Percentiles rank a stretch among this genome's conserved stretches.
Evolutionary conservation across 2,113 vertebrate genomes (phyloP).

Genomic region (Odocoileus virginianus): DNA sequence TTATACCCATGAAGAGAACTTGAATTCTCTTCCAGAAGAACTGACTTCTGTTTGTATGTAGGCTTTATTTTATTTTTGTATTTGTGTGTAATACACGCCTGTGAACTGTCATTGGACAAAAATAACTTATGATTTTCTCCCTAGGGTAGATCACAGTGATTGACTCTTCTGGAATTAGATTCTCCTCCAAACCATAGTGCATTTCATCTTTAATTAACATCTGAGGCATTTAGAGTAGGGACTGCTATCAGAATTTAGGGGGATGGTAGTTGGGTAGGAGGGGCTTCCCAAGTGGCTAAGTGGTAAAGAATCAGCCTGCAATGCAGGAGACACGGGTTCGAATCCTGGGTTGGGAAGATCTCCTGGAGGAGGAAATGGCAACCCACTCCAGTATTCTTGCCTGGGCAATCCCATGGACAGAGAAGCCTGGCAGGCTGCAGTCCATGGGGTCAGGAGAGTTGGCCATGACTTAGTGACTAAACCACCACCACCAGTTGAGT

Average conservation of each 20-base stretch:
- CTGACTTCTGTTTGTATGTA: background rate
- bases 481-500: background rate
- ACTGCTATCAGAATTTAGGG: background rate
- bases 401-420: background rate
- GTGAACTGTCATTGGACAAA: background rate
- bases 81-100: background rate
- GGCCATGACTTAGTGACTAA: background rate
- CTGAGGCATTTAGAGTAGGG: background rate
- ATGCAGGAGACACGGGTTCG: background rate
- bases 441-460: background rate
- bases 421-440: background rate
- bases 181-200: background rate
- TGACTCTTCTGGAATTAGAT: background rate
- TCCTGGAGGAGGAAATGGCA: background rate
- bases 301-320: background rate
- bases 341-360: background rate
- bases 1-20: background rate
- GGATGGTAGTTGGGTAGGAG: background rate
- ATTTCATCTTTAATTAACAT: constrained; percentile 27
- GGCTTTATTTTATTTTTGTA: background rate
- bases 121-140: constrained; percentile 15
- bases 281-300: background rate
- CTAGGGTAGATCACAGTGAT: background rate
- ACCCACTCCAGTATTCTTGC: background rate
- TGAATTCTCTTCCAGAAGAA: background rate